Conservation (phyloP, 2,888 invertebrate genomes). For the Leucophenga montana region DNA sequence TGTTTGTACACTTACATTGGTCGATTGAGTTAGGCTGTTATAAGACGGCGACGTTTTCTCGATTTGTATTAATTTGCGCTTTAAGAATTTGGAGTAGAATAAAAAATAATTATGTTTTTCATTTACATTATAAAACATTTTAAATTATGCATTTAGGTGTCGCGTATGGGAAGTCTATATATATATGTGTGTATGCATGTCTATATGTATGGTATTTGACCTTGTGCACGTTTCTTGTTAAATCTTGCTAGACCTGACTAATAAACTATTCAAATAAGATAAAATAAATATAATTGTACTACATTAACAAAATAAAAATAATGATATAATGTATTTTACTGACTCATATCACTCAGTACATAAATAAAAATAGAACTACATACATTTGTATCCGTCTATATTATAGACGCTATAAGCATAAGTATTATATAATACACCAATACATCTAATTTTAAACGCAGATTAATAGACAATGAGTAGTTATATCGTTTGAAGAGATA, state of each 20-base stretch:
- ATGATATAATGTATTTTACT: background rate
- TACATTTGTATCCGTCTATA: background rate
- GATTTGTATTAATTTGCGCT: slow-evolving; percentile 66
- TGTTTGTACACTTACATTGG: slow-evolving; percentile 64
- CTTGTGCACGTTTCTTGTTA: too few relatives aligned
- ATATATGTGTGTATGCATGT: too few relatives aligned
- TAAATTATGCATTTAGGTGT: too few relatives aligned
- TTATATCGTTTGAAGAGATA: background rate
- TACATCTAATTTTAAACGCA: background rate
- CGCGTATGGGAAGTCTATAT: too few relatives aligned
- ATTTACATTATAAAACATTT: too few relatives aligned
- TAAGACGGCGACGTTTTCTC: slow-evolving; percentile 66
- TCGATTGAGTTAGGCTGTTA: slow-evolving; percentile 64
- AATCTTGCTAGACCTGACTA: too few relatives aligned
- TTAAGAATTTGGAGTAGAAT: slow-evolving; percentile 17
- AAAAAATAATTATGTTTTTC: background rate
- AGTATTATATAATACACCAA: background rate
- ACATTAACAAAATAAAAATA: slow-evolving; percentile 2
- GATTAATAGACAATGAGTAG: background rate
- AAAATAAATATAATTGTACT: background rate
- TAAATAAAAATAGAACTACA: background rate
- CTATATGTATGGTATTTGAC: too few relatives aligned
- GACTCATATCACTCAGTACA: background rate
- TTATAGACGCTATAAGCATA: too few relatives aligned
- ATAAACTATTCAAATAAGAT: too few relatives aligned